phyloP scores from a whole-genome alignment of 2,888 invertebrate species.

The Acrobasis suavella region DNA sequence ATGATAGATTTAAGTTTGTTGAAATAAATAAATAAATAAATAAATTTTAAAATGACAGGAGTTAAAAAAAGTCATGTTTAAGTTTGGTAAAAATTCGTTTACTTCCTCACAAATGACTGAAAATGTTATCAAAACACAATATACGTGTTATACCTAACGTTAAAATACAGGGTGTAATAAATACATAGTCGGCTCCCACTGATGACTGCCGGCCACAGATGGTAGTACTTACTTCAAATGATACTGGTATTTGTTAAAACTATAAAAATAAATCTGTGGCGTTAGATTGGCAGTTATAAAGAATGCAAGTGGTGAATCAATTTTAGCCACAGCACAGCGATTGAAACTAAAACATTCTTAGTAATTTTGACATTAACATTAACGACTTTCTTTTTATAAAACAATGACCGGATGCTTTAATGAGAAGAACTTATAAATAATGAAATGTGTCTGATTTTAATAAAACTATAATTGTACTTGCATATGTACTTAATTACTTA shows the following conservation, averaged over 20 bases:
- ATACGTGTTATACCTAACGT: slow-evolving; percentile 75
- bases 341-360: no score
- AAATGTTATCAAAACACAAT: slow-evolving; percentile 80
- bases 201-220: slow-evolving; percentile 33
- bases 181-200: slow-evolving; percentile 52
- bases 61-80: slow-evolving; percentile 35
- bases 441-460: slow-evolving; percentile 7
- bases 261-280: slow-evolving; percentile 41
- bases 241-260: slow-evolving; percentile 29
- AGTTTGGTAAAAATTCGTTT: slow-evolving; percentile 79
- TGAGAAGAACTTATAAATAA: no score
- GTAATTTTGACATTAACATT: no score
- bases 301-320: slow-evolving; percentile 44
- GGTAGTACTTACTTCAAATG: not conserved
- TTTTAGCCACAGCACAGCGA: slow-evolving; percentile 27
- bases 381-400: no score
- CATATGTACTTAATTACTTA: not conserved
- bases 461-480: slow-evolving; percentile 7
- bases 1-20: no score
- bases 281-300: slow-evolving; percentile 39
- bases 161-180: slow-evolving; percentile 74
- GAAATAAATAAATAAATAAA: no score
- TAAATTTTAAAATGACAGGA: not conserved
- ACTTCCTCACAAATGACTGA: slow-evolving; percentile 79
- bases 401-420: no score